Evolutionary conservation across 2,888 invertebrate species (phyloP).

Genomic region (Drosophila niveifrons): DNA sequence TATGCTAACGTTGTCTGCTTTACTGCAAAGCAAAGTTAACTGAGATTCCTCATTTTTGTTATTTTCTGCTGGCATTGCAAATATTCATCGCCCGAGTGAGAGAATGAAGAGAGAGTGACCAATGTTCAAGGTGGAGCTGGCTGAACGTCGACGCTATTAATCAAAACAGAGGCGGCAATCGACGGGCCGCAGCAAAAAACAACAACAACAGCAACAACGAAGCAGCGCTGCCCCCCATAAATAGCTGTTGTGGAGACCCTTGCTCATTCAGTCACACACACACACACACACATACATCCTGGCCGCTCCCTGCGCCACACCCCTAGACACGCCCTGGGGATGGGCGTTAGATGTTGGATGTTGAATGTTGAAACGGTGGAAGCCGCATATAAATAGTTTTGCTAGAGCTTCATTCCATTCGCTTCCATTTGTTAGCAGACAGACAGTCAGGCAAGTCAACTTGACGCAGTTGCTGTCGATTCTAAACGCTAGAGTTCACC

Average conservation of each 20-base stretch:
- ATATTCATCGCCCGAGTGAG: conserved; percentile 33
- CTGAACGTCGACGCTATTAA: conserved; percentile 54
- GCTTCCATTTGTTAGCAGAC: conserved; percentile 67
- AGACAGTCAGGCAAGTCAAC: conserved; percentile 63
- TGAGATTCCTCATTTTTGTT: conserved; percentile 55
- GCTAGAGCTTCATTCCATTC: conserved; percentile 36
- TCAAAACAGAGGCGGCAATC: conserved; percentile 53
- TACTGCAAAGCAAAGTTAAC: conserved; percentile 30
- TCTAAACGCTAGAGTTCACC: not conserved
- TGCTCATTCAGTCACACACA: conserved; percentile 24
- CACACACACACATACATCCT: conserved; percentile 15
- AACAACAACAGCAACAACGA: conserved; percentile 42
- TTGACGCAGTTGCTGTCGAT: conserved; percentile 33
- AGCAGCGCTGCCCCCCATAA: conserved; percentile 42
- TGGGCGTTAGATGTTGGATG: not conserved
- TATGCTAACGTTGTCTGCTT: conserved; percentile 49
- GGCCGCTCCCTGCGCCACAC: conserved; percentile 29
- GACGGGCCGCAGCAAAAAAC: conserved; percentile 26
- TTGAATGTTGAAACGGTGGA: conserved; percentile 4
- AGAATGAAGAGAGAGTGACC: conserved; percentile 10
- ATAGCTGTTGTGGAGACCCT: conserved; percentile 27
- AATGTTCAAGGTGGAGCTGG: conserved; percentile 25
- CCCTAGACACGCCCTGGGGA: conserved; percentile 5
- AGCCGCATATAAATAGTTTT: conserved; percentile 70
- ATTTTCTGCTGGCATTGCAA: conserved; percentile 57